Percentiles rank a stretch among this genome's conserved stretches.
Evolutionary conservation across 2,113 vertebrate species (phyloP).

Genomic region (Ceuthmochares aereus): DNA sequence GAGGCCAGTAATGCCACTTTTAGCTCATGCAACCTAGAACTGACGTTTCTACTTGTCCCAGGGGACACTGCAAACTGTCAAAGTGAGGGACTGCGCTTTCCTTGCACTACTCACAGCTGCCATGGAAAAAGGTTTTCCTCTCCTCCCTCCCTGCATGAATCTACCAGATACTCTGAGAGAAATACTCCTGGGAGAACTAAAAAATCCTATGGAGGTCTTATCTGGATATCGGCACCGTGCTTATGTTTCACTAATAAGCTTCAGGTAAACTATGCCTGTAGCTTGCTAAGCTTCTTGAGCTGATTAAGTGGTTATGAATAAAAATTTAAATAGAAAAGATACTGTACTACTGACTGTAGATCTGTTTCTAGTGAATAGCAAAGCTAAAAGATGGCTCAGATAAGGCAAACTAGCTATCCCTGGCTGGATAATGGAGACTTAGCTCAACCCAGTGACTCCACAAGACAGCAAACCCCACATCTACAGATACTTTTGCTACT

Average conservation of each 20-base stretch:
- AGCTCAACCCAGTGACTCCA: not conserved
- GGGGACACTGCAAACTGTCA: not conserved
- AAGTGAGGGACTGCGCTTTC: not conserved
- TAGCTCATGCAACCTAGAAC: not conserved
- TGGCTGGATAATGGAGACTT: not conserved
- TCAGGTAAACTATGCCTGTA: not conserved
- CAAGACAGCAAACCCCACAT: not conserved
- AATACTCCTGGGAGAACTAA: not conserved
- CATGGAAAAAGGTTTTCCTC: not conserved
- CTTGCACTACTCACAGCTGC: not conserved
- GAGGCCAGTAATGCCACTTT: not conserved
- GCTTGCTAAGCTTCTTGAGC: not conserved
- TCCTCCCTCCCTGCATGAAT: not conserved
- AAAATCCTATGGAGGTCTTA: not conserved
- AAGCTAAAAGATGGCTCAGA: not conserved
- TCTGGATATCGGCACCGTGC: not conserved
- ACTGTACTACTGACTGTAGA: not conserved
- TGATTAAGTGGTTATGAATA: not conserved
- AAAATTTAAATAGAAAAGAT: not conserved
- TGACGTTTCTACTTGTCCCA: not conserved
- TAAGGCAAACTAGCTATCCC: not conserved
- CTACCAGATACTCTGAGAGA: not conserved
- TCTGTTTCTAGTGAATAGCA: not conserved
- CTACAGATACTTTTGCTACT: not conserved
- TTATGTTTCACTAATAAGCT: not conserved